Conservation (phyloP, 37 sponge, comb jelly and placozoan genomes). For the Tethya wilhelma region DNA sequence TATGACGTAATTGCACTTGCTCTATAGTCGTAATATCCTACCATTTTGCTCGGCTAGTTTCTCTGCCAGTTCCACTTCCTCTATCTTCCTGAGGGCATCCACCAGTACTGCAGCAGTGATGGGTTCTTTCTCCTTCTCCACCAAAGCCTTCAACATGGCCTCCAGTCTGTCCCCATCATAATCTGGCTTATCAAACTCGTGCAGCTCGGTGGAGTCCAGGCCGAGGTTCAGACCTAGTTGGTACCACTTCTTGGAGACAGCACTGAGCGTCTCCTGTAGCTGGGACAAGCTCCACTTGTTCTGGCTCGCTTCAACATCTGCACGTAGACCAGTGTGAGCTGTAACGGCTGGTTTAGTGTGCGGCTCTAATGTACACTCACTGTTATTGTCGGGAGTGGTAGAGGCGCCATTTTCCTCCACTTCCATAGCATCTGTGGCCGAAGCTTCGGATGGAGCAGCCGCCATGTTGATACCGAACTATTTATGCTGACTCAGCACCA, state of each 20-base stretch:
- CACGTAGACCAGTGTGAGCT: too few species aligned
- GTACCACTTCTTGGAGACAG: slow-evolving; percentile 23
- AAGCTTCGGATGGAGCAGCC: too few species aligned
- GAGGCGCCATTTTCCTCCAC: too few species aligned
- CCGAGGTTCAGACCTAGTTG: slow-evolving; percentile 23
- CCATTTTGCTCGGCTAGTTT: neutral
- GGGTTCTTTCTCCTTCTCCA: neutral
- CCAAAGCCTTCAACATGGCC: neutral
- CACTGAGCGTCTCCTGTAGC: neutral
- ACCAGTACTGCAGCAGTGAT: slow-evolving; percentile 8
- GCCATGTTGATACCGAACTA: too few species aligned
- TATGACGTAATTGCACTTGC: neutral
- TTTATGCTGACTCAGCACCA: too few species aligned
- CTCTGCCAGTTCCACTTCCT: slow-evolving; percentile 13
- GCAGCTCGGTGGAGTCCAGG: neutral
- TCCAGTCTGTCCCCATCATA: neutral
- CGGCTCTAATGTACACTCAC: too few species aligned
- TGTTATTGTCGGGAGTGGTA: too few species aligned
- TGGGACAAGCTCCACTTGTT: neutral
- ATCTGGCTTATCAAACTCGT: slow-evolving; percentile 11
- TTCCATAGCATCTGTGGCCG: too few species aligned
- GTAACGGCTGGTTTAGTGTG: too few species aligned
- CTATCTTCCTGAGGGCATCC: neutral
- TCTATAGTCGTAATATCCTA: neutral
- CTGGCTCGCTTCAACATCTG: too few species aligned